Conservation (phyloP, 1,140 invertebrate species). For the Bathynomus jamesi region DNA sequence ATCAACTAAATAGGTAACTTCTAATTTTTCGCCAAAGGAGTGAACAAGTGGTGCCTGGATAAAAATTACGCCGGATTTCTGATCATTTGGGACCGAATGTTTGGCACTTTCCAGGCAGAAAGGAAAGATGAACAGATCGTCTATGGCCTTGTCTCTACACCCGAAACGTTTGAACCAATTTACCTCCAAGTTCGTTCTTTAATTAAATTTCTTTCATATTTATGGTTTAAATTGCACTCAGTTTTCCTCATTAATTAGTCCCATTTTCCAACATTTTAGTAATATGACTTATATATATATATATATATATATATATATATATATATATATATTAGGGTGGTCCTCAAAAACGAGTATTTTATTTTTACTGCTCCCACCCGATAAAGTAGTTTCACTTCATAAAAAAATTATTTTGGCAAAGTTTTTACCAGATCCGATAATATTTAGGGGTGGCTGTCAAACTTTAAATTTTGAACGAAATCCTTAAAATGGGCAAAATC, state of each 20-base stretch:
- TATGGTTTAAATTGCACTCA: too few species aligned
- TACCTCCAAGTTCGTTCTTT: slow-evolving; percentile 44
- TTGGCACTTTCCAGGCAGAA: slow-evolving; percentile 51
- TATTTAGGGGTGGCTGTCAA: too few species aligned
- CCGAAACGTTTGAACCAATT: slow-evolving; percentile 49
- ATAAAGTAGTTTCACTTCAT: too few species aligned
- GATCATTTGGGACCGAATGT: slow-evolving; percentile 54
- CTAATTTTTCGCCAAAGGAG: slow-evolving; percentile 7
- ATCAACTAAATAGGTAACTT: too few species aligned
- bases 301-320: neutral
- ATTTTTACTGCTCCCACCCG: too few species aligned
- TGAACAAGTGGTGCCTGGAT: slow-evolving; percentile 56
- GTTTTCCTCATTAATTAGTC: too few species aligned
- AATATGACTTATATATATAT: slow-evolving; percentile 2
- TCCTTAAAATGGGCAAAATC: too few species aligned
- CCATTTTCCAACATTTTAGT: too few species aligned
- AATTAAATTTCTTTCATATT: neutral
- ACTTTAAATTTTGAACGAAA: too few species aligned
- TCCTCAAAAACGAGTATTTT: too few species aligned
- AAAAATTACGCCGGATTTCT: slow-evolving; percentile 56
- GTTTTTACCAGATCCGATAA: too few species aligned
- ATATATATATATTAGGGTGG: neutral
- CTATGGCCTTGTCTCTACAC: slow-evolving; percentile 50
- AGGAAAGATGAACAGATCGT: slow-evolving; percentile 45
- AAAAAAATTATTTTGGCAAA: too few species aligned